A percentile compares a stretch with the other conserved stretches of the same genome.
phyloP scores from a whole-genome alignment of 2,113 vertebrate genomes.

The Triplophysa siluroides region DNA sequence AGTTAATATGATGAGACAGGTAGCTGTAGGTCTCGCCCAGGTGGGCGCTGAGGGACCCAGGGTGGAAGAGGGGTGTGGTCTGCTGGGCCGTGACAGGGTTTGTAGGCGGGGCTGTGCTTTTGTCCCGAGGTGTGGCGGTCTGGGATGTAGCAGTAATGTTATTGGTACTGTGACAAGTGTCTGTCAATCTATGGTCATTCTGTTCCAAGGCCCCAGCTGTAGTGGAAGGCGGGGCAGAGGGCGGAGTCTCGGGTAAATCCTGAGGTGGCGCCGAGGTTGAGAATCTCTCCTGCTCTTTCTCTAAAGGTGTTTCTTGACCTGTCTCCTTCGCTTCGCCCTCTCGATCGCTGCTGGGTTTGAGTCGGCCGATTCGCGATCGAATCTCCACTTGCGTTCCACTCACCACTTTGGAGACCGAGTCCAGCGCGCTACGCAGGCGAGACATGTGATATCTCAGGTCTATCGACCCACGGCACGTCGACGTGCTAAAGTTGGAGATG shows the following conservation, averaged over 20 bases:
- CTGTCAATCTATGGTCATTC: background rate
- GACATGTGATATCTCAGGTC: slow-evolving; percentile 84
- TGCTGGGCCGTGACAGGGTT: slow-evolving; percentile 52
- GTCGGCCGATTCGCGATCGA: slow-evolving; percentile 80
- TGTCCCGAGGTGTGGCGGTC: slow-evolving; percentile 40
- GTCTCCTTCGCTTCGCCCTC: slow-evolving; percentile 66
- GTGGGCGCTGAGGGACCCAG: slow-evolving; percentile 80
- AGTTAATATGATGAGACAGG: slow-evolving; percentile 86
- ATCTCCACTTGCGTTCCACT: slow-evolving; percentile 86
- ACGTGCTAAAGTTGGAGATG: slow-evolving; percentile 77
- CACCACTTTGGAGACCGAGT: slow-evolving; percentile 89
- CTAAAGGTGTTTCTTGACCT: slow-evolving; percentile 48
- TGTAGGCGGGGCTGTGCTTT: slow-evolving; percentile 46
- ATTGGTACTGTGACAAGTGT: background rate
- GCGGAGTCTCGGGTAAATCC: slow-evolving; percentile 19
- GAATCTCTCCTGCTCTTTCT: slow-evolving; percentile 61
- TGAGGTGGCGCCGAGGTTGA: slow-evolving; percentile 15
- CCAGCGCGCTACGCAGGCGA: slow-evolving; percentile 86
- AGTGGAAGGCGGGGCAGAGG: background rate
- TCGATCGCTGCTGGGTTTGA: slow-evolving; percentile 76
- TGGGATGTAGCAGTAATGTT: slow-evolving; percentile 50
- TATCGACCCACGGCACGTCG: slow-evolving; percentile 78
- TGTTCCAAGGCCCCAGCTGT: background rate
- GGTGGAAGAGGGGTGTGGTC: slow-evolving; percentile 77
- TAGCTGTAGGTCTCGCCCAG: slow-evolving; percentile 86